Conservation (phyloP, 2,888 invertebrate genomes). For the Drosophila lutescens region DNA sequence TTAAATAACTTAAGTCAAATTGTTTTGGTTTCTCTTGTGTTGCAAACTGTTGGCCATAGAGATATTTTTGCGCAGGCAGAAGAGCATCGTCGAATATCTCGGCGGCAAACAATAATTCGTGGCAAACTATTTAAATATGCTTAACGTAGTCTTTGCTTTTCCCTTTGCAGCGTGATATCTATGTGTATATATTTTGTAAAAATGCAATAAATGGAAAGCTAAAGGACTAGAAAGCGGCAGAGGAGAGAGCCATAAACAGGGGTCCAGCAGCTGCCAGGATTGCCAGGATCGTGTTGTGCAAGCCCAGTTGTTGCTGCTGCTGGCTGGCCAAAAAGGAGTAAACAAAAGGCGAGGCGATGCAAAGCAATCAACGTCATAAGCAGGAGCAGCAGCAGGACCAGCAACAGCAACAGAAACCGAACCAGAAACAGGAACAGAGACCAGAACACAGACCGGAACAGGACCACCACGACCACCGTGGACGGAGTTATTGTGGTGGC, state of each 20-base stretch:
- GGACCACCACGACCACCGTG: conserved; percentile 29
- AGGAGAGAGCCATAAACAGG: conserved; percentile 30
- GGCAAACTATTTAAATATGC: conserved; percentile 66
- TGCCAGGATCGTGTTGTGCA: conserved; percentile 10
- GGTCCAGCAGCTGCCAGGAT: conserved; percentile 28
- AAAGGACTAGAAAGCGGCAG: conserved; percentile 4
- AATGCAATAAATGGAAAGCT: conserved; percentile 32
- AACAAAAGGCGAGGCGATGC: conserved; percentile 68
- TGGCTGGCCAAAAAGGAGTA: conserved; percentile 28
- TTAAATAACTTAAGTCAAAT: too few relatives aligned
- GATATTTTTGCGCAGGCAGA: not conserved
- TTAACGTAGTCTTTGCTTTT: conserved; percentile 42
- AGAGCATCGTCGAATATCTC: conserved; percentile 1
- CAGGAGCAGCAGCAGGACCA: conserved; percentile 53
- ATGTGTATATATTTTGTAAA: conserved; percentile 9
- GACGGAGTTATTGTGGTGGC: conserved; percentile 48
- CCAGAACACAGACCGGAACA: conserved; percentile 12
- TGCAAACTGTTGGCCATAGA: not conserved
- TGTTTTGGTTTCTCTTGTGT: not conserved
- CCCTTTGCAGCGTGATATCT: conserved; percentile 17
- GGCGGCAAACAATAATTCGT: conserved; percentile 46
- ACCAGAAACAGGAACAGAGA: conserved; percentile 8
- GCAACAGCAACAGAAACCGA: conserved; percentile 9
- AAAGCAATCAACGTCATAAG: conserved; percentile 75
- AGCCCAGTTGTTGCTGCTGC: conserved; percentile 29